A percentile compares a stretch with the other conserved stretches of the same genome.
phyloP scores from a whole-genome alignment of 1,140 invertebrate species.

The Bombus breviceps region DNA sequence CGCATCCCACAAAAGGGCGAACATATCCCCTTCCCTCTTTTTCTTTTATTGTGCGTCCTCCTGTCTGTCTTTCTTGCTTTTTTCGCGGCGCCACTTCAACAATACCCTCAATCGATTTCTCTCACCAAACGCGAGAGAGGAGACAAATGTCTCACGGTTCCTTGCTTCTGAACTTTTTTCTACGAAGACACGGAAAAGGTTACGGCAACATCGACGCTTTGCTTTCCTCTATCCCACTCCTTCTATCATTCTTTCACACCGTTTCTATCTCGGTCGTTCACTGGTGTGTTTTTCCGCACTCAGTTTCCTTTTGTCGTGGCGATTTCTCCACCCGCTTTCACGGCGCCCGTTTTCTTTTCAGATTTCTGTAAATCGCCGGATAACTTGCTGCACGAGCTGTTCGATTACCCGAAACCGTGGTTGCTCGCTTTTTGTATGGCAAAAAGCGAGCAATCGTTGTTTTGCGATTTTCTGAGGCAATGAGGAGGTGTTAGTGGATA shows the following conservation, averaged over 20 bases:
- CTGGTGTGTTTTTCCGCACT: not conserved
- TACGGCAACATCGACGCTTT: slow-evolving; percentile 51
- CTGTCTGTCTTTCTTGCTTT: not conserved
- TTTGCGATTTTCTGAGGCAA: not conserved
- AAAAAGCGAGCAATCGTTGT: not conserved
- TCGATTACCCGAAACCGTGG: not conserved
- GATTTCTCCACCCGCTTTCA: slow-evolving; percentile 8
- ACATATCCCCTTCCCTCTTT: not conserved
- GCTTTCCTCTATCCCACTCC: not conserved
- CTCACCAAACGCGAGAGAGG: slow-evolving; percentile 54
- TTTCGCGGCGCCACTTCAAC: slow-evolving; percentile 38
- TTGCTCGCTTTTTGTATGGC: not conserved
- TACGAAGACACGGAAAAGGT: slow-evolving; percentile 47
- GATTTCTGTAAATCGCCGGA: slow-evolving; percentile 38
- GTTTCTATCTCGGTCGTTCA: not conserved
- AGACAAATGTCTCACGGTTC: slow-evolving; percentile 58
- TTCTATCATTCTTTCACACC: not conserved
- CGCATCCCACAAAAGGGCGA: not conserved
- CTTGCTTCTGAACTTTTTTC: slow-evolving; percentile 62
- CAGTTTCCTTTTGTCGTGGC: slow-evolving; percentile 27
- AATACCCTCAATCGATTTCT: slow-evolving; percentile 58
- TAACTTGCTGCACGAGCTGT: not conserved
- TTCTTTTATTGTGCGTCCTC: no score
- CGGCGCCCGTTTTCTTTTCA: slow-evolving; percentile 9
- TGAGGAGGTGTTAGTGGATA: not conserved